phyloP scores from a whole-genome alignment of 2,797 vertebrate species.

The Zenarchopterus dispar region DNA sequence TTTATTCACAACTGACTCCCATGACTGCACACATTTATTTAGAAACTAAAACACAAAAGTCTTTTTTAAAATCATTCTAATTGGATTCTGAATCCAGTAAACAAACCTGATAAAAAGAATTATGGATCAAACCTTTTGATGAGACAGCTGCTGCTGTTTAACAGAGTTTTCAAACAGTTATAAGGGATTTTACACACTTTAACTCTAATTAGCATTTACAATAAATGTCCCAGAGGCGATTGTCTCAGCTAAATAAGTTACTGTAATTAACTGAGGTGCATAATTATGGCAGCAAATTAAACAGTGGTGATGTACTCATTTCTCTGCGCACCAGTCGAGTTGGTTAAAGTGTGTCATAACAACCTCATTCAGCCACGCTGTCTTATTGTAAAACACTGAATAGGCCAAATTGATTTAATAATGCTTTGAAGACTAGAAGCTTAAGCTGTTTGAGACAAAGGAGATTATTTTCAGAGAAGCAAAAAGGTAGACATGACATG shows the following conservation, averaged over 20 bases:
- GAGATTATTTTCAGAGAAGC: not conserved
- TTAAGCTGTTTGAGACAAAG: not conserved
- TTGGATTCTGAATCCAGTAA: slow-evolving; percentile 9
- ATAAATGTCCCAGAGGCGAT: slow-evolving; percentile 6
- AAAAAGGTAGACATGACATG: not conserved
- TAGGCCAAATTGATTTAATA: too few relatives aligned
- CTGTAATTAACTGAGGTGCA: slow-evolving; percentile 34
- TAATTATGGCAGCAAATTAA: slow-evolving; percentile 36
- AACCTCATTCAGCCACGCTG: slow-evolving; percentile 4
- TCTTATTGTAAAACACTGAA: not conserved
- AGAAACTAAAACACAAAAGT: slow-evolving; percentile 7
- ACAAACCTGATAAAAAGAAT: slow-evolving; percentile 3
- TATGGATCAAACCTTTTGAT: not conserved
- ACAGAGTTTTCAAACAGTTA: not conserved
- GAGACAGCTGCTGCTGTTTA: not conserved
- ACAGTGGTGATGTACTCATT: slow-evolving; percentile 15
- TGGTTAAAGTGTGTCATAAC: slow-evolving; percentile 3
- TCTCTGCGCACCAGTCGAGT: not conserved
- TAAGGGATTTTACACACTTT: slow-evolving; percentile 7
- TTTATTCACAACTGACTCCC: too few relatives aligned
- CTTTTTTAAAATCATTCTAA: slow-evolving; percentile 13
- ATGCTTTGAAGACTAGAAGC: not conserved
- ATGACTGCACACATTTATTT: too few relatives aligned
- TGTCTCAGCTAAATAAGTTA: slow-evolving; percentile 14
- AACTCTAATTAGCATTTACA: slow-evolving; percentile 36